phyloP scores from a whole-genome alignment of 2,113 vertebrate genomes.

The Podilymbus podiceps region DNA sequence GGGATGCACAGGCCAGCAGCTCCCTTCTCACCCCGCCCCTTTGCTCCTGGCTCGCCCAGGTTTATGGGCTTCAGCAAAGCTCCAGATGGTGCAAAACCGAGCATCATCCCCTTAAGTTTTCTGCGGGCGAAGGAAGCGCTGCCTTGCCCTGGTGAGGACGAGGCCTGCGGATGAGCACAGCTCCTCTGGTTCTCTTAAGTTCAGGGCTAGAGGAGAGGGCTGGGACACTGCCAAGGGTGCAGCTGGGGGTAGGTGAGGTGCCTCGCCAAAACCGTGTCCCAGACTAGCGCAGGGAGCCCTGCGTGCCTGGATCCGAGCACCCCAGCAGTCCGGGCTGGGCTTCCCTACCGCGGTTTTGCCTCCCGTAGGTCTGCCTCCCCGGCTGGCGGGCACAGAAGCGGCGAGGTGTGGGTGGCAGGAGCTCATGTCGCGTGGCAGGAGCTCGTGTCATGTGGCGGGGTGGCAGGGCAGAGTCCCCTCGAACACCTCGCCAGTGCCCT shows the following conservation, averaged over 20 bases:
- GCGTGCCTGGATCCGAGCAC: fast-evolving
- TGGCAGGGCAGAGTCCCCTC: neutral
- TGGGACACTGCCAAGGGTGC: too few species aligned
- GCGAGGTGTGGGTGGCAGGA: neutral
- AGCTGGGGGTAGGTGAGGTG: neutral
- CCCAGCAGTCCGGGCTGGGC: neutral
- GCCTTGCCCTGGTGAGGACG: neutral
- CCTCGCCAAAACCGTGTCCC: neutral
- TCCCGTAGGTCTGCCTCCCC: neutral
- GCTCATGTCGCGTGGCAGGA: fast-evolving
- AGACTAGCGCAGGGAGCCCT: fast-evolving
- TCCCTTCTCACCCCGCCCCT: fast-evolving
- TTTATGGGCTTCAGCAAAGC: neutral
- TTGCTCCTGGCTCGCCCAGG: neutral
- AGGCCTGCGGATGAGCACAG: fast-evolving
- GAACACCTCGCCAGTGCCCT: neutral
- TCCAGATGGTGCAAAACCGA: neutral
- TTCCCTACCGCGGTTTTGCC: too few species aligned
- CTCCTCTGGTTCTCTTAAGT: neutral
- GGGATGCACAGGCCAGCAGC: neutral
- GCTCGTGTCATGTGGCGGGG: fast-evolving
- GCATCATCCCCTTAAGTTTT: fast-evolving
- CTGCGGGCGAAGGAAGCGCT: neutral
- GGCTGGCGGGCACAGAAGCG: neutral
- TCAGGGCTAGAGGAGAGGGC: neutral